Conservation (phyloP, 2,113 vertebrate species). For the Lota lota region DNA sequence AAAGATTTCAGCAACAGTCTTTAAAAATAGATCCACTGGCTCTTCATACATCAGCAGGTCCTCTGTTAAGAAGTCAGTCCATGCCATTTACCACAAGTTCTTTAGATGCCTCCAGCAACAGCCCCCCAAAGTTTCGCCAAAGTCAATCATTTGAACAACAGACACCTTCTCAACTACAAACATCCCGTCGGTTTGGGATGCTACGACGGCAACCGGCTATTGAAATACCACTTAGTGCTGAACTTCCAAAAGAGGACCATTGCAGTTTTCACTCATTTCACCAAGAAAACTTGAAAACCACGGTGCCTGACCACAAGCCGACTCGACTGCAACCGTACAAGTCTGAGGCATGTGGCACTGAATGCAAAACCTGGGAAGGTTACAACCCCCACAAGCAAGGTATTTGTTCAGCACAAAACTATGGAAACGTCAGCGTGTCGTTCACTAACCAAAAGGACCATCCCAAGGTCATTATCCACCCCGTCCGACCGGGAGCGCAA, state of each 20-base stretch:
- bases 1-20: constrained; percentile 68
- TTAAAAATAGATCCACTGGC: constrained; percentile 42
- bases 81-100: constrained; percentile 87
- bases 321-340: constrained; percentile 73
- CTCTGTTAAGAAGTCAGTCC: constrained; percentile 92
- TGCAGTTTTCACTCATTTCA: constrained; percentile 46
- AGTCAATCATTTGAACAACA: constrained; percentile 94
- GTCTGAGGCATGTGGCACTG: constrained; percentile 86
- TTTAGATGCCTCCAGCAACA: constrained; percentile 74
- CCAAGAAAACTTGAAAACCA: constrained; percentile 38
- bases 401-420: constrained; percentile 78
- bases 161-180: constrained; percentile 73
- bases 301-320: constrained; percentile 54
- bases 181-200: constrained; percentile 84
- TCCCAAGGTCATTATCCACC: constrained; percentile 81
- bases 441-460: constrained; percentile 72
- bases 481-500: constrained; percentile 80
- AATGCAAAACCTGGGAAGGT: constrained; percentile 87
- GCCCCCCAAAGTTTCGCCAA: constrained; percentile 77
- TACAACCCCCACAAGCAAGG: constrained; percentile 90
- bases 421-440: constrained; percentile 61
- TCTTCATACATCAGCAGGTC: constrained; percentile 70
- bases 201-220: constrained; percentile 91
- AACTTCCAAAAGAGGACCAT: constrained; percentile 63
- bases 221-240: constrained; percentile 85